Evolutionary conservation across 2,888 invertebrate genomes (phyloP), one percentile per base, ranked within the genome.

Genomic region (Dysmachus trigonus): DNA sequence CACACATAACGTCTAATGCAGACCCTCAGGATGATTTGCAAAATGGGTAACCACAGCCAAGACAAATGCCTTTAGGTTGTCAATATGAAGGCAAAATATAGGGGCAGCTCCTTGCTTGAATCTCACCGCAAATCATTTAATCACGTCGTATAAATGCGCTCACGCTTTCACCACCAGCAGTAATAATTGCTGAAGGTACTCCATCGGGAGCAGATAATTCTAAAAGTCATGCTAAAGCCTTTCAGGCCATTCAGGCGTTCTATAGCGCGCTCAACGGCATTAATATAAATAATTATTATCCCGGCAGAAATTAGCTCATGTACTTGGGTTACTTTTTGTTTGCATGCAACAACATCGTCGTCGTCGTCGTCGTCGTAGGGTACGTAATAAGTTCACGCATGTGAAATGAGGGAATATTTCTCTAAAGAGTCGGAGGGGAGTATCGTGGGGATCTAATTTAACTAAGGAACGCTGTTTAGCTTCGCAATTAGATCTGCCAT

Each of bases 261-360:
- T 22, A 62, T 62, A 13, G 62, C 62, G 62, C 62, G 62, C 62
- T 18, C 10, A 22, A 22, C 62, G 62, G 62, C 62, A 62, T 62
- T 62, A 62, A 73, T 41, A 41, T 41, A 41, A 41, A 41, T 73
- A 73, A 73, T 73, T 73, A 73, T 35, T 73, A 35, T 35, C 33
- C 33, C 73, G 33, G 35, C 5, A 73, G 31, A 35, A 73, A 73
- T 73, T 73, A 73, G 35, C 15, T 73, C 33, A 33, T 35, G 73
- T 31, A 30, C 73, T 31, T 73, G n/a, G n/a, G 73, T 73, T 73
- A 31, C 73, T 31, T 30, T 62, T 73, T 33, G 31, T 73, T 35
- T 73, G 73, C 73, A 73, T 73, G 73, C 73, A 35, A 73, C 73
- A 27, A n/a, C n/a, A n/a, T n/a, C n/a, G n/a, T n/a, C n/a, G n/a